Conservation (phyloP, 2,888 invertebrate species). For the Cylindroiulus punctatus region DNA sequence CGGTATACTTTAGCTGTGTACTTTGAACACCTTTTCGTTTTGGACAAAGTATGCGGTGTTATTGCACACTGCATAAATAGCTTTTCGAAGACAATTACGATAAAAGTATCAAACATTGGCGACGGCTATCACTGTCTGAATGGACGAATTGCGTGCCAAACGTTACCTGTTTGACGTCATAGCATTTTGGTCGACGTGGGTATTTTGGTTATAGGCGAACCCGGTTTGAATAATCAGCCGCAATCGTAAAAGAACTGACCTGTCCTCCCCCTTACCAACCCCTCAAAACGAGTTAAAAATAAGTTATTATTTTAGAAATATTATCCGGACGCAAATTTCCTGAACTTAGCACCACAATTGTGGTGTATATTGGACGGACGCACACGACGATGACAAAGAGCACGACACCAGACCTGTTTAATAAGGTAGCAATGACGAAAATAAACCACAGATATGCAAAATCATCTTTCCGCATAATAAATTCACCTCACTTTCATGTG, state of each 20-base stretch:
- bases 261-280: neutral
- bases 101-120: neutral
- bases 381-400: neutral
- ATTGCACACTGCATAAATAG: neutral
- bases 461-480: constrained; percentile 14
- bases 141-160: constrained; percentile 1
- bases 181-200: neutral
- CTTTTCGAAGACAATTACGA: neutral
- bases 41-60: neutral
- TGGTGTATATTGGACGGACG: neutral
- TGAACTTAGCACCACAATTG: constrained; percentile 2
- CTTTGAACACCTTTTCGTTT: neutral
- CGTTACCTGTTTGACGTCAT: neutral
- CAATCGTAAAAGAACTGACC: constrained; percentile 1
- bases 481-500: neutral
- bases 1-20: neutral
- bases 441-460: neutral
- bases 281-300: neutral
- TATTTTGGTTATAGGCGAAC: neutral
- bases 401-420: neutral
- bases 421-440: neutral
- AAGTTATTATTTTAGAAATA: neutral
- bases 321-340: neutral
- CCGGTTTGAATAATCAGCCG: neutral
- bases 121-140: neutral